These are phyloP conservation scores for Pandemis heparana DNA, from an alignment of 2,888 invertebrate species.

Conservation along the genomic window DNA sequence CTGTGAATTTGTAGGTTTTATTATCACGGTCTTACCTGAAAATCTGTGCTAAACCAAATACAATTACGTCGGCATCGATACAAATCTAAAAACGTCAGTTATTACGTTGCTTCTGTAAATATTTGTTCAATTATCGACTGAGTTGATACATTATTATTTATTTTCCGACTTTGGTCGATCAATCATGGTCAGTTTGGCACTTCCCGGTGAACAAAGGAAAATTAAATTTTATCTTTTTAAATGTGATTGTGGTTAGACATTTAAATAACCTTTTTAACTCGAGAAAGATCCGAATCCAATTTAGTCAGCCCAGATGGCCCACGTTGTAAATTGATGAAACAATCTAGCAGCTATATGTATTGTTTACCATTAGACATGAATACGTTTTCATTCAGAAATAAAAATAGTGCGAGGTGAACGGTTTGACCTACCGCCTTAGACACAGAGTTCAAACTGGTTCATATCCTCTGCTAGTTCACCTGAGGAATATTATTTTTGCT, in stretches of 20 bases:
- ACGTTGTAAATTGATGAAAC: slow-evolving; percentile 12
- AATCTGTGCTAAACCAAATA: background rate
- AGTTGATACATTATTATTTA: background rate
- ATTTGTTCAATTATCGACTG: background rate
- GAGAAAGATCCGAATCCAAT: background rate
- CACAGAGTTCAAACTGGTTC: background rate
- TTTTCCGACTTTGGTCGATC: background rate
- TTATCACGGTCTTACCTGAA: background rate
- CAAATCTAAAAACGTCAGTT: background rate
- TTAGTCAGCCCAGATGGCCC: slow-evolving; percentile 21
- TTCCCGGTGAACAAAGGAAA: slow-evolving; percentile 4
- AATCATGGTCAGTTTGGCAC: slow-evolving; percentile 3
- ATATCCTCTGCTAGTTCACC: background rate
- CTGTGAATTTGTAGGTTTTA: too few relatives aligned
- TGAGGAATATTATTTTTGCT: too few relatives aligned
- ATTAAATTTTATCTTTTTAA: background rate
- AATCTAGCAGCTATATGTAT: background rate
- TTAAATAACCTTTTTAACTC: background rate
- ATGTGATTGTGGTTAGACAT: background rate
- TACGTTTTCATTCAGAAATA: background rate
- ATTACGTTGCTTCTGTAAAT: background rate
- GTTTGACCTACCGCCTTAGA: background rate
- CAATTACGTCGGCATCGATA: background rate
- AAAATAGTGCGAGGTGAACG: background rate
- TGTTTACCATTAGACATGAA: background rate